Evolutionary conservation across 2,797 vertebrate species (phyloP).

Genomic region (Ctenochaetus hawaiiensis): DNA sequence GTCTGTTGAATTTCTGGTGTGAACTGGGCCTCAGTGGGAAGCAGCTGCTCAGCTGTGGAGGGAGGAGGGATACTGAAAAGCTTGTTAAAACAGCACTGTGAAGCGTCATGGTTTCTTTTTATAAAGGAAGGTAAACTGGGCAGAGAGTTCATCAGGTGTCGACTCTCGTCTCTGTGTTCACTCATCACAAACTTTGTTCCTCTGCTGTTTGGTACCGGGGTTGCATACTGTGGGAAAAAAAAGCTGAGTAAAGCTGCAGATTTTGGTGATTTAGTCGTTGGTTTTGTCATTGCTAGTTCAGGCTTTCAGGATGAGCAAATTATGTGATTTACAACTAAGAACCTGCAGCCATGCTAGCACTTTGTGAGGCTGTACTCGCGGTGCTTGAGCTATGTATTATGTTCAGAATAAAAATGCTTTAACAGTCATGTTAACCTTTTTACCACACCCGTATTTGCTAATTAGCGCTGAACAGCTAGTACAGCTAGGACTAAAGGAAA

Average conservation of each 20-base stretch:
- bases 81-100: constrained; percentile 47
- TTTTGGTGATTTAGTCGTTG: background rate
- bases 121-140: constrained; percentile 24
- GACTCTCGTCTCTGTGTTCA: background rate
- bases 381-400: background rate
- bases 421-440: background rate
- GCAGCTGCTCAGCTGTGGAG: constrained; percentile 21
- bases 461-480: background rate
- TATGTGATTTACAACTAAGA: background rate
- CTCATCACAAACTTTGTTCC: no score
- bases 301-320: background rate
- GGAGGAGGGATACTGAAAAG: constrained; percentile 26
- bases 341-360: no score
- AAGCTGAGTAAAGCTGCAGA: background rate
- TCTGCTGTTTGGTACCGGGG: no score
- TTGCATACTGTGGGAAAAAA: no score
- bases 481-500: background rate
- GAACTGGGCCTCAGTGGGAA: constrained; percentile 30
- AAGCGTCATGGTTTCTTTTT: constrained; percentile 38
- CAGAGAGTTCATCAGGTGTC: constrained; percentile 1
- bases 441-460: background rate
- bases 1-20: constrained; percentile 52
- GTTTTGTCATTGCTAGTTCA: background rate
- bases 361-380: background rate
- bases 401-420: background rate